These are phyloP conservation scores for Picathartes gymnocephalus DNA, from an alignment of 2,113 vertebrate genomes.

Conservation along the genomic window DNA sequence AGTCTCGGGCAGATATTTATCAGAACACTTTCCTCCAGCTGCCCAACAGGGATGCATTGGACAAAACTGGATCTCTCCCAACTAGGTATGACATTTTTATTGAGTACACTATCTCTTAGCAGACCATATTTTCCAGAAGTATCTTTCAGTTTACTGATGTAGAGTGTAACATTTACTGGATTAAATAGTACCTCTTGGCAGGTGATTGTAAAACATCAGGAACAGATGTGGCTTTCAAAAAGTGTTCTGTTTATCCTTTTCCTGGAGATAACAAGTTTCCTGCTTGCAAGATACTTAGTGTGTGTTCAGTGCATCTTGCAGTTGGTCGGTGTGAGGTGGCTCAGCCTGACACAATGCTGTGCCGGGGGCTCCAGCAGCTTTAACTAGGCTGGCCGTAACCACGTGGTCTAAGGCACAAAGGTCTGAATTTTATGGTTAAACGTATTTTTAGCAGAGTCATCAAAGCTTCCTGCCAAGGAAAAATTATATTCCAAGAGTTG, in stretches of 20 bases:
- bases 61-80: conserved; percentile 90
- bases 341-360: accelerated
- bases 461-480: background rate
- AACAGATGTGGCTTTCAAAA: background rate
- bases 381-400: background rate
- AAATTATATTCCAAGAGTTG: background rate
- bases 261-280: background rate
- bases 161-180: background rate
- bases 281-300: background rate
- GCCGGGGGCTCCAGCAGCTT: background rate
- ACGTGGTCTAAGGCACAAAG: background rate
- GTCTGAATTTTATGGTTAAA: background rate
- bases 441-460: background rate
- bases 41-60: conserved; percentile 91
- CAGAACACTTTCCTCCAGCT: conserved; percentile 84
- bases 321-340: background rate
- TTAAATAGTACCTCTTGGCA: background rate
- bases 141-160: background rate
- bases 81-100: conserved; percentile 78
- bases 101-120: background rate
- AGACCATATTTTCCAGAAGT: background rate
- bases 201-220: background rate
- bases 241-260: background rate
- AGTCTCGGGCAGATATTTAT: conserved; percentile 83
- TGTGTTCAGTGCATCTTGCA: background rate